These are phyloP conservation scores for Neodiprion fabricii DNA, from an alignment of 1,140 invertebrate genomes.

Conservation along the genomic window DNA sequence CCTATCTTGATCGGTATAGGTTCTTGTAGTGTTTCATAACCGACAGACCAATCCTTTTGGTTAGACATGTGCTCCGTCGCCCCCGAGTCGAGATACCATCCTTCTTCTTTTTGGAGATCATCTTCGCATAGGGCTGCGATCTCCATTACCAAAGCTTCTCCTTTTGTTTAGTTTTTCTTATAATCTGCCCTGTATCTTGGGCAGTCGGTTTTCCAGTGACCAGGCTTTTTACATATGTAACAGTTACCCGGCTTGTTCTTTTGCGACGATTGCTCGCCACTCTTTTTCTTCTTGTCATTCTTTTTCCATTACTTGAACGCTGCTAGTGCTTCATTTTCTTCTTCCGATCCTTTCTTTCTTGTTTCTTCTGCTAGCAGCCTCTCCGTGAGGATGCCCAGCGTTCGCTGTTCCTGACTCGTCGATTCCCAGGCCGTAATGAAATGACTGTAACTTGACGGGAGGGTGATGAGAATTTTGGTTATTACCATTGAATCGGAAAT, in stretches of 20 bases:
- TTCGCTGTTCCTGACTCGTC: conserved; percentile 35
- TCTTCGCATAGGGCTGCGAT: not conserved
- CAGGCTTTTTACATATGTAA: conserved; percentile 9
- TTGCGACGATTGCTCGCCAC: too few relatives aligned
- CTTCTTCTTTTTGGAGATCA: not conserved
- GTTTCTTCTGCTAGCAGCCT: conserved; percentile 45
- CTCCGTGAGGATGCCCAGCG: conserved; percentile 35
- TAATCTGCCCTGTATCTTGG: not conserved
- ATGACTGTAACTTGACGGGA: conserved; percentile 37
- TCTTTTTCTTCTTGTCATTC: not conserved
- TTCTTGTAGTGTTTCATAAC: conserved; percentile 20
- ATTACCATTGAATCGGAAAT: conserved; percentile 39
- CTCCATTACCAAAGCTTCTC: not conserved
- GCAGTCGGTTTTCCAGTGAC: conserved; percentile 22
- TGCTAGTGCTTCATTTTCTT: not conserved
- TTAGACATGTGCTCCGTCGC: conserved; percentile 38
- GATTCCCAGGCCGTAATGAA: conserved; percentile 41
- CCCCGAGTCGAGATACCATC: conserved; percentile 37
- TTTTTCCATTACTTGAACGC: not conserved
- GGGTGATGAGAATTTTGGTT: conserved; percentile 42
- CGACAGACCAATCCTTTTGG: conserved; percentile 31
- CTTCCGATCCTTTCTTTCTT: conserved; percentile 20
- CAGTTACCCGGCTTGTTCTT: conserved; percentile 19
- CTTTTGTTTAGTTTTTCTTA: not conserved
- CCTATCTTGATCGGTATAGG: conserved; percentile 19